Evolutionary conservation across 2,797 vertebrate species (phyloP).

Genomic region (Pseudochaenichthys georgianus): DNA sequence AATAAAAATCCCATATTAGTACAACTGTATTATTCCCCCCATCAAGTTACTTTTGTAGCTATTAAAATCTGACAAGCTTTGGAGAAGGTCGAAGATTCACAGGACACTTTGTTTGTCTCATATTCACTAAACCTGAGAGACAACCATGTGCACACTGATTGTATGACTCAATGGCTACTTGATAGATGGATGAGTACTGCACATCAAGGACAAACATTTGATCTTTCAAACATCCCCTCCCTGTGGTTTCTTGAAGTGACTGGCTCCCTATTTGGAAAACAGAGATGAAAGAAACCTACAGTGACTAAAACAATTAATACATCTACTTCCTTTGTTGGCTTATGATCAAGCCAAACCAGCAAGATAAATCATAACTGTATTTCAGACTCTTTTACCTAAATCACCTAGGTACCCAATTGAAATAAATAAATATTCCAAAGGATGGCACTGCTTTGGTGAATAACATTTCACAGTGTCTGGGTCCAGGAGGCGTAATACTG

Average conservation of each 20-base stretch:
- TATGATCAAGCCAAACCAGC: conserved; percentile 34
- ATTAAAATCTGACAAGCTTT: conserved; percentile 1
- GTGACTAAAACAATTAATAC: conserved; percentile 2
- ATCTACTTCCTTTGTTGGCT: conserved; percentile 5
- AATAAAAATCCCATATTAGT: not conserved
- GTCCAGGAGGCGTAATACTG: conserved; percentile 33
- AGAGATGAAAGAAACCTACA: not conserved
- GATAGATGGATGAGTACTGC: not conserved
- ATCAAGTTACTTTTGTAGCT: not conserved
- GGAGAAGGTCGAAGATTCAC: conserved; percentile 32
- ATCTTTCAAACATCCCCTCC: conserved; percentile 16
- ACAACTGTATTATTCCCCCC: not conserved
- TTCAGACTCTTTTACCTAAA: conserved; percentile 43
- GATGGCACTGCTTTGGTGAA: conserved; percentile 32
- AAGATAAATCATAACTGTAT: conserved; percentile 29
- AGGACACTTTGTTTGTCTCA: conserved; percentile 11
- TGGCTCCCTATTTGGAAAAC: conserved; percentile 13
- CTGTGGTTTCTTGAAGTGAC: conserved; percentile 22
- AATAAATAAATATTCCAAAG: conserved; percentile 47
- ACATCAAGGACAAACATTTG: conserved; percentile 35
- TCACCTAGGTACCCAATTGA: conserved; percentile 21
- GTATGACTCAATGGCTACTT: conserved; percentile 9
- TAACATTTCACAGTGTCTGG: conserved; percentile 56
- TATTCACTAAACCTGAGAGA: conserved; percentile 24
- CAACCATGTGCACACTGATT: conserved; percentile 17